A percentile compares a stretch with the other conserved stretches of the same genome.
phyloP scores from a whole-genome alignment of 2,888 invertebrate genomes.

The Portevinia maculata region DNA sequence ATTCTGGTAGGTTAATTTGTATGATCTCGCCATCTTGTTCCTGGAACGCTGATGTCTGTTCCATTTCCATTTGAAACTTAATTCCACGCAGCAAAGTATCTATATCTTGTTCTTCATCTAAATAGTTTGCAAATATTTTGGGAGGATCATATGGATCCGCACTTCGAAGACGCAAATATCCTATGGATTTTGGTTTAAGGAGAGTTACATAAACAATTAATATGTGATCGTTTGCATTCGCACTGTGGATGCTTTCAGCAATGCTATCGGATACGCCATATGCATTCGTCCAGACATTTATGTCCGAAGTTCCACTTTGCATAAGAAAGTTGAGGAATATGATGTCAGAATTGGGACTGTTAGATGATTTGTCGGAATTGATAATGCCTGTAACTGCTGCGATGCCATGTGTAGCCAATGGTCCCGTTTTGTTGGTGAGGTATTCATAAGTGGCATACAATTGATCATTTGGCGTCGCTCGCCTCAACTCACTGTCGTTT shows the following conservation, averaged over 20 bases:
- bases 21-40: conserved; percentile 78
- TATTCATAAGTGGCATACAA: too few relatives aligned
- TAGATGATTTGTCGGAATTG: conserved; percentile 83
- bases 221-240: conserved; percentile 76
- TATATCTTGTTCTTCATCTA: conserved; percentile 84
- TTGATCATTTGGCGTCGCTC: too few relatives aligned
- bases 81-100: conserved; percentile 83
- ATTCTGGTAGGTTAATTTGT: conserved; percentile 73
- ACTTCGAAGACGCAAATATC: conserved; percentile 84
- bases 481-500: too few relatives aligned
- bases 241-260: conserved; percentile 37
- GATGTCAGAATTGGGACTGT: too few relatives aligned
- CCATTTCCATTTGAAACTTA: conserved; percentile 80
- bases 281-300: conserved; percentile 2
- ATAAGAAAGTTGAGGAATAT: conserved; percentile 81
- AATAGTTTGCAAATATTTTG: conserved; percentile 86
- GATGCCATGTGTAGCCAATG: conserved; percentile 77
- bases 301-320: conserved; percentile 44
- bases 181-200: conserved; percentile 84
- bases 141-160: conserved; percentile 85
- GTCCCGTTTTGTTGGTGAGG: too few relatives aligned
- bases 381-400: conserved; percentile 84
- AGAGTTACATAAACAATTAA: conserved; percentile 82
- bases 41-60: conserved; percentile 82
- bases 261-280: conserved; percentile 31